A percentile compares a stretch with the other conserved stretches of the same genome.
These are phyloP conservation scores for Acanthopagrus latus DNA, from an alignment of 2,797 vertebrate species.

Conservation along the genomic window DNA sequence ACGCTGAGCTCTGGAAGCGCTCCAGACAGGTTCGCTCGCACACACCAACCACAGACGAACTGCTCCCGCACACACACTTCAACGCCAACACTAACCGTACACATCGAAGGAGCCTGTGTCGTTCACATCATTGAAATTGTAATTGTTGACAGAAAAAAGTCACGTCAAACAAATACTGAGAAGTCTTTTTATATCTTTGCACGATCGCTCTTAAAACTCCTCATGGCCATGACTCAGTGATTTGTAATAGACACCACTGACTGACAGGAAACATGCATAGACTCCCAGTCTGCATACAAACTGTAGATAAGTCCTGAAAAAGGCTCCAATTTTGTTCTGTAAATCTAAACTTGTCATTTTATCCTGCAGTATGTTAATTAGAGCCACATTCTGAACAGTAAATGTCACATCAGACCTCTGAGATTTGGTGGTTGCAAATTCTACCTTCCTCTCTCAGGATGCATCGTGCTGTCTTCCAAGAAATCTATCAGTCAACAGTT, in stretches of 20 bases:
- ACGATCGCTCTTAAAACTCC: constrained; percentile 6
- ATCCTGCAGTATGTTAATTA: constrained; percentile 38
- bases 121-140: not conserved
- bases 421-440: constrained; percentile 69
- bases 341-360: not conserved
- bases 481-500: constrained; percentile 83
- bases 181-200: constrained; percentile 10
- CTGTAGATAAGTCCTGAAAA: not conserved
- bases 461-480: constrained; percentile 88
- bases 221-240: constrained; percentile 2
- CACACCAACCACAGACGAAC: constrained; percentile 8
- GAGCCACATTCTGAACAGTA: constrained; percentile 5
- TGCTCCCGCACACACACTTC: not conserved
- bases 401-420: constrained; percentile 37
- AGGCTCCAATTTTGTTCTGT: not conserved
- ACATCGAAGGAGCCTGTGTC: not conserved
- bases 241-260: not conserved
- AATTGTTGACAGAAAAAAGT: not conserved
- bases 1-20: constrained; percentile 46
- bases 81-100: not conserved
- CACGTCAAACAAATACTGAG: not conserved
- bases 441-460: constrained; percentile 74
- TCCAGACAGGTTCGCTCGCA: constrained; percentile 55
- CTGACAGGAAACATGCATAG: not conserved
- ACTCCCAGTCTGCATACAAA: constrained; percentile 1